Conservation (phyloP, 2,797 vertebrate species). For the Cercopithecus mitis region DNA sequence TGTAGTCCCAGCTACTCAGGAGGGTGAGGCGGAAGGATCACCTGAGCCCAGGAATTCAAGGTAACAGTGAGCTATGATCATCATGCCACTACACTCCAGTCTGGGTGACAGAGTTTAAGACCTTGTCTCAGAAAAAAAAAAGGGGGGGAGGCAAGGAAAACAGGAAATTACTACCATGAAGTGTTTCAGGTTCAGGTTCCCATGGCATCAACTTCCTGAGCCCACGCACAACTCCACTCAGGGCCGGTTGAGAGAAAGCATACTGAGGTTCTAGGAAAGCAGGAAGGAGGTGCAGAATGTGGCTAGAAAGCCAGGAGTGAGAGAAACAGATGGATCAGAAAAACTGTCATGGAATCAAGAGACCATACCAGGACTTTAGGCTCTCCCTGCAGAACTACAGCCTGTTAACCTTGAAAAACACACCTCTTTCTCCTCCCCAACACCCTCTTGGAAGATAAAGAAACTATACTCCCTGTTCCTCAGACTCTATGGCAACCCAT, state of each 20-base stretch:
- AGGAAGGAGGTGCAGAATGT: neutral
- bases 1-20: neutral
- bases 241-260: neutral
- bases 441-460: constrained; percentile 42
- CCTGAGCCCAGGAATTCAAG: neutral
- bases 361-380: neutral
- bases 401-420: neutral
- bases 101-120: neutral
- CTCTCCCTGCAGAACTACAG: neutral
- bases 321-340: neutral
- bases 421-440: constrained; percentile 1
- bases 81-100: neutral
- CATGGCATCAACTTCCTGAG: neutral
- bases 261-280: neutral
- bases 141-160: neutral
- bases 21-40: neutral
- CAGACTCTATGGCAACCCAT: constrained; percentile 62
- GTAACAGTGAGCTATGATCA: neutral
- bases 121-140: neutral
- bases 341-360: neutral
- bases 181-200: neutral
- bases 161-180: neutral
- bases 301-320: neutral
- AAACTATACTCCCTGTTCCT: constrained; percentile 56
- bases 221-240: neutral